Percentiles rank a stretch among this genome's conserved stretches.
Conservation (phyloP, 2,888 invertebrate species). For the Drosophila atripex region DNA sequence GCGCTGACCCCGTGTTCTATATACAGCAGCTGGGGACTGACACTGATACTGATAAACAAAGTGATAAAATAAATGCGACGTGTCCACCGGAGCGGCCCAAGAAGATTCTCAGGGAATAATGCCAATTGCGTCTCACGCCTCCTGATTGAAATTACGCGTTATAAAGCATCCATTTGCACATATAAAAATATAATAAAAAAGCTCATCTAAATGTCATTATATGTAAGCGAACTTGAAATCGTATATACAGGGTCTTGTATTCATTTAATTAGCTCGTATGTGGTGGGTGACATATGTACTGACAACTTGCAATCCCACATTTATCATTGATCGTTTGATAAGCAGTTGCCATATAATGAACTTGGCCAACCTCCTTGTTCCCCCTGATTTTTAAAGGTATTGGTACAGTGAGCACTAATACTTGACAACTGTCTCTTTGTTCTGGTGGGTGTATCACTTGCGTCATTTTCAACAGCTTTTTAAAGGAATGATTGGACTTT, state of each 20-base stretch:
- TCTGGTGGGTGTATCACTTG: constrained; percentile 4
- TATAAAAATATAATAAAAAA: constrained; percentile 35
- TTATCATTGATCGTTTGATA: constrained; percentile 66
- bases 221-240: constrained; percentile 54
- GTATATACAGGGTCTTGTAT: constrained; percentile 13
- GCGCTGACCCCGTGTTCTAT: constrained; percentile 49
- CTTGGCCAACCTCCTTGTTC: constrained; percentile 13
- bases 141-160: constrained; percentile 66
- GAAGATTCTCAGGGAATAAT: constrained; percentile 28
- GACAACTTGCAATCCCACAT: constrained; percentile 53
- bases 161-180: constrained; percentile 49
- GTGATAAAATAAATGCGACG: constrained; percentile 70
- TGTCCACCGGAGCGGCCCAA: constrained; percentile 43
- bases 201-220: constrained; percentile 49
- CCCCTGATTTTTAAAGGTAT: constrained; percentile 1
- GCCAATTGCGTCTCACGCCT: constrained; percentile 63
- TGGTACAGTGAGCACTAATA: constrained; percentile 21
- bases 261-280: constrained; percentile 7
- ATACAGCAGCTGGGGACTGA: constrained; percentile 5
- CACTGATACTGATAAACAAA: constrained; percentile 58
- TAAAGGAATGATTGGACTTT: constrained; percentile 19
- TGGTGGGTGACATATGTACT: constrained; percentile 7
- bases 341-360: constrained; percentile 37
- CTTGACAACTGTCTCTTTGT: constrained; percentile 13
- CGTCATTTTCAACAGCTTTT: constrained; percentile 25